Percentiles rank a stretch among this genome's conserved stretches.
phyloP scores from a whole-genome alignment of 2,888 invertebrate genomes.

The Chaetogeoica ovagalla region DNA sequence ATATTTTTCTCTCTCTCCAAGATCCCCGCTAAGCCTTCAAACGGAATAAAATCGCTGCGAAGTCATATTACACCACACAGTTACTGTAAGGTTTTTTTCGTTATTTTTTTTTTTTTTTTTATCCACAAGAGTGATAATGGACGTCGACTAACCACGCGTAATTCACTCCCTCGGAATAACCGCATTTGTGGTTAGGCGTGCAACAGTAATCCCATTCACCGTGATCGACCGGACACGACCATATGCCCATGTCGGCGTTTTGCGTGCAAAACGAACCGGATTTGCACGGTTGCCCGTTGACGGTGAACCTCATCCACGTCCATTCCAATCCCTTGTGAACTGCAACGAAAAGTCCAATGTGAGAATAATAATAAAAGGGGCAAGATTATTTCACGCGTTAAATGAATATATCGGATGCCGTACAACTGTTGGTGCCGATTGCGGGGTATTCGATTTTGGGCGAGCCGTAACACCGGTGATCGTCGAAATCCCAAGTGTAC shows the following conservation, averaged over 20 bases:
- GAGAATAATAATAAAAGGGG: neutral
- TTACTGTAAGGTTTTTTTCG: too few species aligned
- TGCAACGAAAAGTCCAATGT: conserved; percentile 6
- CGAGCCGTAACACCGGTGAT: conserved; percentile 66
- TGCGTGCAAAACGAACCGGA: conserved; percentile 71
- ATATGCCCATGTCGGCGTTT: conserved; percentile 77
- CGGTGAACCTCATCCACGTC: conserved; percentile 76
- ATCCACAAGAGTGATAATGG: too few species aligned
- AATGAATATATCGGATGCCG: neutral
- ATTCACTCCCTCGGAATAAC: conserved; percentile 77
- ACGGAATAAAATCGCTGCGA: too few species aligned
- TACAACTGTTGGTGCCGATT: neutral
- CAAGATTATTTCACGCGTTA: neutral
- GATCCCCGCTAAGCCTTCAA: too few species aligned
- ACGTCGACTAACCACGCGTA: conserved; percentile 72
- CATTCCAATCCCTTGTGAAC: conserved; percentile 57
- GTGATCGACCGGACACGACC: conserved; percentile 81
- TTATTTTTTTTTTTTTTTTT: too few species aligned
- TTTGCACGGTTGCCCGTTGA: conserved; percentile 78
- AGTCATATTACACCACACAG: too few species aligned
- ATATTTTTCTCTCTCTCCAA: too few species aligned
- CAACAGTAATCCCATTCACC: conserved; percentile 86
- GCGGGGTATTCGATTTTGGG: conserved; percentile 55
- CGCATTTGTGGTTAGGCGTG: conserved; percentile 78
- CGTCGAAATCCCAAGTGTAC: conserved; percentile 78